A percentile compares a stretch with the other conserved stretches of the same genome.
Conservation (phyloP, 2,113 vertebrate species). For the Trematocara zebra region DNA sequence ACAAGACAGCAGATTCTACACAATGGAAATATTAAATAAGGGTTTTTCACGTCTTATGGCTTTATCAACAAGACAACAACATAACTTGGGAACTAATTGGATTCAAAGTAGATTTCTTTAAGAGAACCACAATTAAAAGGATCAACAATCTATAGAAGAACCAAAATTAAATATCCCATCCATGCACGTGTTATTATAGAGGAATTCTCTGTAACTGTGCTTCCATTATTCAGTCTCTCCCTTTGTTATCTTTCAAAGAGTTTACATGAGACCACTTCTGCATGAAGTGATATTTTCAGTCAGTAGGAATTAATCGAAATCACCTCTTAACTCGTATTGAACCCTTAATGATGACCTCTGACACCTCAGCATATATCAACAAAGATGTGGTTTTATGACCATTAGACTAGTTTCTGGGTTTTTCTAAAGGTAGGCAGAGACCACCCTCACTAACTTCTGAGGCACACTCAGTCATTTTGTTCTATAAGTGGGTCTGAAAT, state of each 20-base stretch:
- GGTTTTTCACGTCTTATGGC: not conserved
- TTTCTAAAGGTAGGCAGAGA: not conserved
- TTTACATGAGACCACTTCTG: not conserved
- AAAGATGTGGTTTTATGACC: not conserved
- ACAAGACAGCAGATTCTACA: not conserved
- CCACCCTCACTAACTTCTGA: not conserved
- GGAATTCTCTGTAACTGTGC: not conserved
- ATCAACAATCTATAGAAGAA: not conserved
- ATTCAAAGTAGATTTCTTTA: not conserved
- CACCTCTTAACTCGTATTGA: not conserved
- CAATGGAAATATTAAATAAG: not conserved
- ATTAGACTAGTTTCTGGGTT: not conserved
- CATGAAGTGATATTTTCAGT: constrained; percentile 24
- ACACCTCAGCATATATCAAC: not conserved
- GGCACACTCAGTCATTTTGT: not conserved
- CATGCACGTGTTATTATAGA: not conserved
- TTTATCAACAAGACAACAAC: not conserved
- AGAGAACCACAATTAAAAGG: not conserved
- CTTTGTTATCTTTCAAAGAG: not conserved
- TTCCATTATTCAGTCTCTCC: not conserved
- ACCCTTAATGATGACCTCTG: not conserved
- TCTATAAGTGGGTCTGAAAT: not conserved
- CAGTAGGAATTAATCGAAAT: not conserved
- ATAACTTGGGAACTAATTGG: not conserved
- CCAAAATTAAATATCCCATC: not conserved